phyloP scores from a whole-genome alignment of 2,888 invertebrate genomes.

The Lydus trimaculatus region DNA sequence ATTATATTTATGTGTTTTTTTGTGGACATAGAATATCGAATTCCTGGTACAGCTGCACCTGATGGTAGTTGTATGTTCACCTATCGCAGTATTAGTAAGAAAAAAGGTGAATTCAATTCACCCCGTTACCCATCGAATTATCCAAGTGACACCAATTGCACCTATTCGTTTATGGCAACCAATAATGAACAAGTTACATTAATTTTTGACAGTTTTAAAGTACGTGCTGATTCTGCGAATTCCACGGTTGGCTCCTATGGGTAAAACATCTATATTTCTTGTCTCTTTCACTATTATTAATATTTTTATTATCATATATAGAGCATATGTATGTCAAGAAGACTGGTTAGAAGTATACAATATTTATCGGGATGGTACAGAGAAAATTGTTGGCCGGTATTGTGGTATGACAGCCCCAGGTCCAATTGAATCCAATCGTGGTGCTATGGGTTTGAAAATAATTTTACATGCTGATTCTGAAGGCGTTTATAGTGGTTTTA shows the following conservation, averaged over 20 bases:
- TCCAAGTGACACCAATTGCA: conserved; percentile 94
- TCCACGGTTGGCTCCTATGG: conserved; percentile 78
- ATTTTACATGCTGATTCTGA: conserved; percentile 88
- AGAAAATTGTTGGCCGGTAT: conserved; percentile 88
- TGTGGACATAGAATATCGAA: conserved; percentile 78
- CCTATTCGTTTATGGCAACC: conserved; percentile 86
- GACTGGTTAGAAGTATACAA: conserved; percentile 96
- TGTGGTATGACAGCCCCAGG: conserved; percentile 93
- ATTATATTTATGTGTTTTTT: conserved; percentile 11
- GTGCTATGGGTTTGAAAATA: conserved; percentile 86
- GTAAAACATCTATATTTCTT: conserved; percentile 61
- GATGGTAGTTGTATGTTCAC: conserved; percentile 92
- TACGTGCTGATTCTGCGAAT: conserved; percentile 82
- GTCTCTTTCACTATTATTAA: not conserved
- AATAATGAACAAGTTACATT: conserved; percentile 90
- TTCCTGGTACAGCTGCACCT: conserved; percentile 93
- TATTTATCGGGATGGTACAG: conserved; percentile 81
- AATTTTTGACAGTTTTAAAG: conserved; percentile 91
- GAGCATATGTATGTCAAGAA: conserved; percentile 81
- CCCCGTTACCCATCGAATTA: conserved; percentile 97
- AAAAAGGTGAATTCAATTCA: conserved; percentile 93
- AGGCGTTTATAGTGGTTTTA: conserved; percentile 93
- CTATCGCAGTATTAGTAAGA: conserved; percentile 86
- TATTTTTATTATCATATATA: conserved; percentile 50
- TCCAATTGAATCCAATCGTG: conserved; percentile 91